phyloP scores from a whole-genome alignment of 2,797 vertebrate genomes.

The Macropus fuliginosus region DNA sequence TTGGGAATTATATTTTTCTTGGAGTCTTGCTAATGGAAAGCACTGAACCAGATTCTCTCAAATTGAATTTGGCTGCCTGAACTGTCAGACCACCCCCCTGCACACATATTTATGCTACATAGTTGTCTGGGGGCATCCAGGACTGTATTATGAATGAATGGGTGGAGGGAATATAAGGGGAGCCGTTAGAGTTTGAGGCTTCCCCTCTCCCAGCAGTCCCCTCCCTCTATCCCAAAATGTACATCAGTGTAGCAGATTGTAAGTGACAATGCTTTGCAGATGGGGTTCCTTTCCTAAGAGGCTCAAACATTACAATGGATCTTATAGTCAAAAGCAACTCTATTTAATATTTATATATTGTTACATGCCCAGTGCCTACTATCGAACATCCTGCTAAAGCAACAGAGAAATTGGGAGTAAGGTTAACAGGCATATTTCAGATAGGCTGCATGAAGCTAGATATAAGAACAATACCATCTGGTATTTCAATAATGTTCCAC shows the following conservation, averaged over 20 bases:
- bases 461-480: neutral
- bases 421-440: neutral
- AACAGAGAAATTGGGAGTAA: neutral
- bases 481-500: neutral
- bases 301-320: neutral
- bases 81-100: constrained; percentile 44
- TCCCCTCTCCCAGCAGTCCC: neutral
- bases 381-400: neutral
- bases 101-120: constrained; percentile 19
- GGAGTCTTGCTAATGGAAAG: constrained; percentile 80
- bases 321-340: neutral
- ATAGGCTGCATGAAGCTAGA: neutral
- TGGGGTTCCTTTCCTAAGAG: neutral
- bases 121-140: constrained; percentile 24
- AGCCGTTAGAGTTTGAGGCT: neutral
- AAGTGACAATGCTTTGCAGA: neutral
- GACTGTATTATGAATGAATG: neutral
- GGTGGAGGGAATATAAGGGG: neutral
- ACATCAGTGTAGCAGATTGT: neutral
- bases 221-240: neutral
- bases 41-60: constrained; percentile 79
- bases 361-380: neutral
- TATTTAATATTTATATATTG: neutral
- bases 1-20: constrained; percentile 75
- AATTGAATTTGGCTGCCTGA: constrained; percentile 78